Conservation (phyloP, 2,888 invertebrate genomes). For the Leptinotarsa haldemani region DNA sequence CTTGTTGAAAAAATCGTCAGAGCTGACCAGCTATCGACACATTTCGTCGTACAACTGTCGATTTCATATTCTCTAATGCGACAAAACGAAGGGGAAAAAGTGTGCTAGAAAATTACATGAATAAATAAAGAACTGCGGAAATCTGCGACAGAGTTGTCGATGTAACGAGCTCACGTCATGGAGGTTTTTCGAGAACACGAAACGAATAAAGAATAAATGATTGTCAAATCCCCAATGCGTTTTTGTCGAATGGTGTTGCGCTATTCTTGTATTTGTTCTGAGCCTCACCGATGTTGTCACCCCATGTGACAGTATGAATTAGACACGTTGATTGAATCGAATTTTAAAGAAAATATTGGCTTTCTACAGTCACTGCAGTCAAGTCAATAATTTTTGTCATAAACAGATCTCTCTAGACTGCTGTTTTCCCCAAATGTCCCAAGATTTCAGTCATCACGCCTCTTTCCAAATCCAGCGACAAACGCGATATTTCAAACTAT, state of each 20-base stretch:
- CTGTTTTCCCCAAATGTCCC: no score
- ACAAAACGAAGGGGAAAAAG: neutral
- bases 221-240: neutral
- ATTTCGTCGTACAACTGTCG: conserved; percentile 1
- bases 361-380: no score
- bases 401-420: no score
- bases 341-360: no score
- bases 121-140: conserved; percentile 4
- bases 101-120: neutral
- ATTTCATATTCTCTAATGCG: neutral
- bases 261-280: no score
- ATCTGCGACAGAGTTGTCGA: neutral
- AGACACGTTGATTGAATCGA: no score
- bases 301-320: no score
- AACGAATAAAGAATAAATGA: neutral
- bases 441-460: no score
- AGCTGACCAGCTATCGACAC: neutral
- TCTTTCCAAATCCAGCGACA: no score
- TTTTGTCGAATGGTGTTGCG: neutral
- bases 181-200: neutral
- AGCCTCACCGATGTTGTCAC: no score
- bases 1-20: neutral
- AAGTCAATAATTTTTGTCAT: no score
- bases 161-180: neutral
- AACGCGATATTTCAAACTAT: no score